A percentile compares a stretch with the other conserved stretches of the same genome.
These are phyloP conservation scores for Lochmaea capreae DNA, from an alignment of 2,888 invertebrate genomes.

Conservation along the genomic window DNA sequence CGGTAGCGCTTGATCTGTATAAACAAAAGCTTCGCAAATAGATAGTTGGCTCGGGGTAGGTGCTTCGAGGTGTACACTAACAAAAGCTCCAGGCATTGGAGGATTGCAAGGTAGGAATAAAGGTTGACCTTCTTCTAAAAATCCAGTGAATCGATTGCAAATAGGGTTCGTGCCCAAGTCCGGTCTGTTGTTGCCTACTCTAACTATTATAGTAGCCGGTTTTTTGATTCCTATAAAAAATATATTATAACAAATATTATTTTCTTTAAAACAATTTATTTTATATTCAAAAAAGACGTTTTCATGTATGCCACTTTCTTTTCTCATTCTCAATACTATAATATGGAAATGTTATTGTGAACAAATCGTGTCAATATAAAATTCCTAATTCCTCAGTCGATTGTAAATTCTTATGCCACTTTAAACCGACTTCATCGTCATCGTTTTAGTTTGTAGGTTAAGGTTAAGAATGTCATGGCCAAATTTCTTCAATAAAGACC, in stretches of 20 bases:
- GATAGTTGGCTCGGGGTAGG: conserved; percentile 81
- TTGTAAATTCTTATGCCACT: conserved; percentile 11
- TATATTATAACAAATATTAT: background rate
- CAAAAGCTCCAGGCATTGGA: conserved; percentile 95
- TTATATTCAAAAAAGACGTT: background rate
- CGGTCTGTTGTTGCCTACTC: conserved; percentile 93
- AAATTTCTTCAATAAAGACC: conserved; percentile 36
- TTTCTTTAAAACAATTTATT: background rate
- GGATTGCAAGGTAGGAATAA: conserved; percentile 93
- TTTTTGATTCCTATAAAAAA: conserved; percentile 71
- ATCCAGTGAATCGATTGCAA: conserved; percentile 90
- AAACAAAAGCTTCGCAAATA: conserved; percentile 93
- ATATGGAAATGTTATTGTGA: conserved; percentile 7
- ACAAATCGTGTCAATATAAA: background rate
- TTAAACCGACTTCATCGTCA: conserved; percentile 19
- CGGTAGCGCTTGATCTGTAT: conserved; percentile 91
- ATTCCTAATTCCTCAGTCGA: conserved; percentile 6
- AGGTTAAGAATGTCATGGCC: conserved; percentile 41
- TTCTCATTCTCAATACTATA: background rate
- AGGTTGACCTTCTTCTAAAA: conserved; percentile 89
- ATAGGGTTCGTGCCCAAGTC: conserved; percentile 92
- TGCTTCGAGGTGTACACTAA: conserved; percentile 89
- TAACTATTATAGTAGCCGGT: conserved; percentile 87
- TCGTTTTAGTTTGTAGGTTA: conserved; percentile 34
- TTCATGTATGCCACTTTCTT: conserved; percentile 2